Conservation (phyloP, 2,888 invertebrate species). For the Meteorus cinctellus region DNA sequence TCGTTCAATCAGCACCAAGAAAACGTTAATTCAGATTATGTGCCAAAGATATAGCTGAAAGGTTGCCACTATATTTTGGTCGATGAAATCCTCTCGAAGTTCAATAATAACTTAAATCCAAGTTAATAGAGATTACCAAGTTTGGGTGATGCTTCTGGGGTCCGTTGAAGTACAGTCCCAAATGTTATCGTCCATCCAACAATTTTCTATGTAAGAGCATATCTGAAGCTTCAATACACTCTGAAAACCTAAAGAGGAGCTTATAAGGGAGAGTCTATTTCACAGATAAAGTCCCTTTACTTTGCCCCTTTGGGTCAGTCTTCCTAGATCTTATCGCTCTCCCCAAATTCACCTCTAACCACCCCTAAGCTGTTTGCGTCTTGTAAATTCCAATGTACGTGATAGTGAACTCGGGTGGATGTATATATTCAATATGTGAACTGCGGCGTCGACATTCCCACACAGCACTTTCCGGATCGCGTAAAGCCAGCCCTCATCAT, state of each 20-base stretch:
- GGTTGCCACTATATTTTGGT: background rate
- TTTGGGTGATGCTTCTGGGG: slow-evolving; percentile 22
- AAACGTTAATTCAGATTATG: slow-evolving; percentile 58
- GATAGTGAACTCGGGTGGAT: slow-evolving; percentile 44
- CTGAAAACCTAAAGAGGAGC: slow-evolving; percentile 32
- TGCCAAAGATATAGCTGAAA: background rate
- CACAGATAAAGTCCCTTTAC: slow-evolving; percentile 22
- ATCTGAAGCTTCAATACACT: slow-evolving; percentile 5
- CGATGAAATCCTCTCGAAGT: slow-evolving; percentile 25
- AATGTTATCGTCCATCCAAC: slow-evolving; percentile 36
- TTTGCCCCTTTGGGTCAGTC: slow-evolving; percentile 38
- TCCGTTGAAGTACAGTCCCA: slow-evolving; percentile 12
- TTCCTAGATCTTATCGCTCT: slow-evolving; percentile 65
- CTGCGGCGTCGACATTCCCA: slow-evolving; percentile 54
- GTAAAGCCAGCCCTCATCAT: slow-evolving; percentile 6
- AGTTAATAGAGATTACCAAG: slow-evolving; percentile 44
- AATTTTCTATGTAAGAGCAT: slow-evolving; percentile 32
- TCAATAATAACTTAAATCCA: slow-evolving; percentile 37
- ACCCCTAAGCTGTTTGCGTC: slow-evolving; percentile 71
- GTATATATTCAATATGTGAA: slow-evolving; percentile 64
- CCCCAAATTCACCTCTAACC: slow-evolving; percentile 57
- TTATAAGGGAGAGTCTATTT: slow-evolving; percentile 14
- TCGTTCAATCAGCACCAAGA: slow-evolving; percentile 23
- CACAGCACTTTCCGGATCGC: slow-evolving; percentile 32
- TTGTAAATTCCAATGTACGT: slow-evolving; percentile 63